These are phyloP conservation scores for Rhamnusium bicolor DNA, from an alignment of 2,888 invertebrate species.

Conservation along the genomic window DNA sequence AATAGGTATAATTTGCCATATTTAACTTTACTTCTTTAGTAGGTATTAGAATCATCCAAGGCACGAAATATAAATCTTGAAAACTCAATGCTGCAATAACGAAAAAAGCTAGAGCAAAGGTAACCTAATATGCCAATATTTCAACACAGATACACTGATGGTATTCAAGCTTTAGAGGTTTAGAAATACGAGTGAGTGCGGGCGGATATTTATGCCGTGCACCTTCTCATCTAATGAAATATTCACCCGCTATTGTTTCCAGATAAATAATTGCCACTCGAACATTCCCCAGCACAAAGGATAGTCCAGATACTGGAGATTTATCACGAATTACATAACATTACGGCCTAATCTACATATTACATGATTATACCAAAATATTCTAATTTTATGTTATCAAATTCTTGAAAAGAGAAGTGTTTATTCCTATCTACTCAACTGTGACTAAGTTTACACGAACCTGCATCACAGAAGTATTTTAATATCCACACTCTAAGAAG, in stretches of 20 bases:
- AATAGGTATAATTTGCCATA: too few relatives aligned
- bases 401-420: slow-evolving; percentile 27
- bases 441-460: not conserved
- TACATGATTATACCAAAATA: slow-evolving; percentile 42
- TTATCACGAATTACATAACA: slow-evolving; percentile 60
- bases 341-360: slow-evolving; percentile 54
- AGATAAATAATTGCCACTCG: slow-evolving; percentile 61
- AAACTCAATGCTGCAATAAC: slow-evolving; percentile 31
- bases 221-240: slow-evolving; percentile 61
- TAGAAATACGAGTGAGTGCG: slow-evolving; percentile 43
- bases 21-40: not conserved
- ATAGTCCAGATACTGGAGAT: slow-evolving; percentile 58
- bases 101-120: slow-evolving; percentile 25
- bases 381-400: slow-evolving; percentile 24
- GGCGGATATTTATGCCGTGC: slow-evolving; percentile 56
- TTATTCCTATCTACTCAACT: not conserved
- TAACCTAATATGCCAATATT: slow-evolving; percentile 46
- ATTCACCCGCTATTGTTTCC: slow-evolving; percentile 61
- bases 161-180: slow-evolving; percentile 32
- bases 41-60: not conserved
- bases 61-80: not conserved
- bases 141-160: slow-evolving; percentile 38
- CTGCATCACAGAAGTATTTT: not conserved
- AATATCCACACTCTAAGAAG: not conserved
- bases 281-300: slow-evolving; percentile 61